Base-by-base conservation (phyloP, 2,888 invertebrate genomes). In the Eupithecia inturbata region DNA sequence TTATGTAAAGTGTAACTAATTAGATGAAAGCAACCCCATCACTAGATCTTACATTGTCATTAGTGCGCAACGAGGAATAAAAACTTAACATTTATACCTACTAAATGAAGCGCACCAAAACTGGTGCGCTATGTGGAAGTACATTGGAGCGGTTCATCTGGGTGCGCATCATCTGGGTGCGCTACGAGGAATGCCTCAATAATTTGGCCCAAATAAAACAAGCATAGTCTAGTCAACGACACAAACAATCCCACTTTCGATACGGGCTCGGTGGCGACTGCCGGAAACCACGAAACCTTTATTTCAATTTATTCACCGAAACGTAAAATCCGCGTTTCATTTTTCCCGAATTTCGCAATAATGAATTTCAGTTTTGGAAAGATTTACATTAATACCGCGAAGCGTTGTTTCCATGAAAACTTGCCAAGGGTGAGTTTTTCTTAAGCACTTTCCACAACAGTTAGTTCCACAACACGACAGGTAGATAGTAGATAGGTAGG, bases 311-410 rank as follows among this genome's bases (percentile, higher is more conserved):
- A 64, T 70, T 63, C 36, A 74, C 64, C n/a, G 41, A 64, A 68
- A 72, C 60, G 62, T 36, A 67, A 71, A 74, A 66, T 68, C 68
- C 60, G 49, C 28, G 60, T 71, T 74, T 64, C 73, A 69, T 72
- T 75, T 72, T 72, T 70, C 64, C 67, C 36, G 26, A 70, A 75
- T 64, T 71, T 60, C 45, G 36, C 39, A 22, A 45, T 70, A 75
- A 70, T 72, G 62, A 71, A 72, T 77, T 76, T 73, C 62, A 68
- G 67, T 70, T 74, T 73, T 64, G 68, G 70, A 69, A 79, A 79
- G 73, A 80, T 76, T 49, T 68, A 72, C 62, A 69, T 73, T 74
- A 69, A 75, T 76, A 67, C 67, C 49, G 66, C 63, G 49, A 53
- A 41, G 63, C 63, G 33, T 26, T 66, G 66, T 66, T 66, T 26